phyloP scores from a whole-genome alignment of 2,113 vertebrate species.

The Riparia riparia region DNA sequence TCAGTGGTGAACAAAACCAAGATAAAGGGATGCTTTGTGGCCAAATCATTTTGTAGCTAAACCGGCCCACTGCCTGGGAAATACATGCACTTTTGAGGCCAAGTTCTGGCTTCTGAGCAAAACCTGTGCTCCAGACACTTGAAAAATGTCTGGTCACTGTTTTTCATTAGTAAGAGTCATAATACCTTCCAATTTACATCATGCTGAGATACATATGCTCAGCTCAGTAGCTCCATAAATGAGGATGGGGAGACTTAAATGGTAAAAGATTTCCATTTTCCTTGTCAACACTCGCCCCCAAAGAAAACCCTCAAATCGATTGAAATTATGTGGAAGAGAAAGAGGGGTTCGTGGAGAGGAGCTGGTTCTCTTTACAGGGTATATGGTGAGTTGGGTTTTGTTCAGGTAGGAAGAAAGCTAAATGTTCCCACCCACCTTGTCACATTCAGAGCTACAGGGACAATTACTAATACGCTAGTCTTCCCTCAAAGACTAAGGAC shows the following conservation, averaged over 20 bases:
- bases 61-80: neutral
- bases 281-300: neutral
- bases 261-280: neutral
- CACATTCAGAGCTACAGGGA: neutral
- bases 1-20: neutral
- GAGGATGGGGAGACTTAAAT: neutral
- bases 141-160: neutral
- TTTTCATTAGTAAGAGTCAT: neutral
- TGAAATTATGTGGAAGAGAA: neutral
- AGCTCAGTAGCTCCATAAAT: neutral
- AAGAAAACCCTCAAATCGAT: neutral
- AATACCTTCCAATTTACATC: slow-evolving; percentile 3
- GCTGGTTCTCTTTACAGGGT: neutral
- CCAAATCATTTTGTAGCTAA: neutral
- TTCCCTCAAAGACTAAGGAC: neutral
- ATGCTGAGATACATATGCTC: slow-evolving; percentile 1
- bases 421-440: neutral
- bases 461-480: neutral
- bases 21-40: neutral
- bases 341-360: neutral
- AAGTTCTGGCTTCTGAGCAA: slow-evolving; percentile 19
- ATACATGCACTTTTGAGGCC: neutral
- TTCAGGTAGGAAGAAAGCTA: neutral
- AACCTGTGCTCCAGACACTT: neutral
- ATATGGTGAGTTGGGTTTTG: neutral